A percentile compares a stretch with the other conserved stretches of the same genome.
Conservation (phyloP, 1,140 invertebrate species). For the Drepana arcuata region DNA sequence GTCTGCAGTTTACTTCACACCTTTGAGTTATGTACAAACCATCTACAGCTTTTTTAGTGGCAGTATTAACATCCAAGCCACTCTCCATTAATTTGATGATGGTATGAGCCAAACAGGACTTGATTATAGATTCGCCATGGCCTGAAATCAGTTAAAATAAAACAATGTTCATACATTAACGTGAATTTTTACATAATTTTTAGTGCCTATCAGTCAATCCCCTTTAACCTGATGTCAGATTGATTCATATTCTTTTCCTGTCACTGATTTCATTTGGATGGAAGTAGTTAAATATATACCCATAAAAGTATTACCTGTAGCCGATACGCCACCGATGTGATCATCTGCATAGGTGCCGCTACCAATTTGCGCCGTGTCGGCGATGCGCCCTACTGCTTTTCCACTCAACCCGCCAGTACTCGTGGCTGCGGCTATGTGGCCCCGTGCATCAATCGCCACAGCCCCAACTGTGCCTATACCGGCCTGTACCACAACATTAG, state of each 20-base stretch:
- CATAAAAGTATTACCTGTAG: too few species aligned
- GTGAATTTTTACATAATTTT: too few species aligned
- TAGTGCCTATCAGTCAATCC: too few species aligned
- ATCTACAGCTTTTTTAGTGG: background rate
- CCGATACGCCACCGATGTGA: constrained; percentile 78
- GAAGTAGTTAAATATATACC: too few species aligned
- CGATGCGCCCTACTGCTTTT: constrained; percentile 86
- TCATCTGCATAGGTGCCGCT: constrained; percentile 83
- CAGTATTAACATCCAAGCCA: background rate
- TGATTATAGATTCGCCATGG: background rate
- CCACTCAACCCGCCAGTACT: constrained; percentile 90
- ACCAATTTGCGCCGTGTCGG: constrained; percentile 82
- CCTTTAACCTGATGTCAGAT: too few species aligned
- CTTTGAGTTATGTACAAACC: constrained; percentile 73
- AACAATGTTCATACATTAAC: too few species aligned
- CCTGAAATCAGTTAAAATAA: too few species aligned
- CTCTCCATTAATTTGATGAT: background rate
- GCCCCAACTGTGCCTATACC: constrained; percentile 86
- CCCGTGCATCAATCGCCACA: constrained; percentile 81
- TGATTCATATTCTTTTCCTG: too few species aligned
- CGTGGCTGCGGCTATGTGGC: constrained; percentile 82
- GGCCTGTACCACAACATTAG: constrained; percentile 30
- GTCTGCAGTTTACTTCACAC: constrained; percentile 69
- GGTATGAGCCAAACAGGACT: background rate
- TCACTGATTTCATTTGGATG: too few species aligned